Evolutionary conservation across 2,113 vertebrate genomes (phyloP).

Genomic region (Naja naja): DNA sequence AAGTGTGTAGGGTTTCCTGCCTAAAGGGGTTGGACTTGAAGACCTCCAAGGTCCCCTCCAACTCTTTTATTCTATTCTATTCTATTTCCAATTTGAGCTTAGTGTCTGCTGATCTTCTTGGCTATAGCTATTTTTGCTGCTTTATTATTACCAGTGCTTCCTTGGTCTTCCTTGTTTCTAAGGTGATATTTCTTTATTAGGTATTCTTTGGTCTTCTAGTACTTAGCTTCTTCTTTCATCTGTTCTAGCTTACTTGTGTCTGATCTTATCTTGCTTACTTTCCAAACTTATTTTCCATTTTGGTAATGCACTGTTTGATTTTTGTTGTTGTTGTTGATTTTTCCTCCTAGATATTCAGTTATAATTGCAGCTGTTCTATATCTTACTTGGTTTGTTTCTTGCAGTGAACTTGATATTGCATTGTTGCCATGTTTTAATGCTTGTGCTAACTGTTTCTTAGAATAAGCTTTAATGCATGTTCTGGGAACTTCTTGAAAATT

Average conservation of each 20-base stretch:
- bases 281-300: neutral
- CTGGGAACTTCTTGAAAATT: neutral
- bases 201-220: neutral
- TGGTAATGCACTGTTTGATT: neutral
- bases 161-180: neutral
- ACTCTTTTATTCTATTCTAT: too few species aligned
- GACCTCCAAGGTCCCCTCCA: too few species aligned
- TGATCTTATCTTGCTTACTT: neutral
- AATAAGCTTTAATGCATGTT: neutral
- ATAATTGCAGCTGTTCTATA: neutral
- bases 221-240: neutral
- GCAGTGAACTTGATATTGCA: neutral
- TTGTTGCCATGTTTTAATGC: neutral
- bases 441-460: neutral
- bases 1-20: too few species aligned
- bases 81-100: neutral
- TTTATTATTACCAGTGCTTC: neutral
- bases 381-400: neutral
- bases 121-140: neutral
- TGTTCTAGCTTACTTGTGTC: neutral
- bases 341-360: neutral
- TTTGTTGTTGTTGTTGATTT: neutral
- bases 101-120: neutral
- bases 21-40: too few species aligned
- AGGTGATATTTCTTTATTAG: neutral